These are phyloP conservation scores for Hemiprocne comata DNA, from an alignment of 2,113 vertebrate species.

Conservation along the genomic window DNA sequence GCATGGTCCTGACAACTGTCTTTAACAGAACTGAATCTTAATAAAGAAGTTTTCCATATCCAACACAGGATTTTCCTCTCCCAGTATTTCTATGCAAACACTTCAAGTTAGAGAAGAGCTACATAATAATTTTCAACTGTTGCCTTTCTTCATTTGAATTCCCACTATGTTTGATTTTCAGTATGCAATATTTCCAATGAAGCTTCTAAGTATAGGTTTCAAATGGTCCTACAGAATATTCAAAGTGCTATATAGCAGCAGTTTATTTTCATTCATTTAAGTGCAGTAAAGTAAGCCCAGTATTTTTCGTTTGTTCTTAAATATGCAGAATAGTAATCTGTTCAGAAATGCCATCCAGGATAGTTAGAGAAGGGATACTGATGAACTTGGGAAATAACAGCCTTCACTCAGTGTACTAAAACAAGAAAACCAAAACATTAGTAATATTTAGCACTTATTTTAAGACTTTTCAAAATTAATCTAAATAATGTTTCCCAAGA, in stretches of 20 bases:
- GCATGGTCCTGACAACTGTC: neutral
- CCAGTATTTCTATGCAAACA: neutral
- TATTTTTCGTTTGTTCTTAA: neutral
- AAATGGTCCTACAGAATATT: neutral
- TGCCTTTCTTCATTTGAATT: neutral
- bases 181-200: neutral
- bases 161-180: neutral
- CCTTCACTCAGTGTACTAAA: neutral
- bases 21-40: neutral
- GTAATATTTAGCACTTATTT: neutral
- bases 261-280: neutral
- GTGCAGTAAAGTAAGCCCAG: neutral
- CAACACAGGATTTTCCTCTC: neutral
- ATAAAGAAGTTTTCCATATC: neutral
- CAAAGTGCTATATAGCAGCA: neutral
- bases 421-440: neutral
- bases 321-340: neutral
- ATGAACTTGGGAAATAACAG: neutral
- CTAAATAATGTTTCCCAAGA: neutral
- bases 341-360: neutral
- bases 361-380: neutral
- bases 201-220: neutral
- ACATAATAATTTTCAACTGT: neutral
- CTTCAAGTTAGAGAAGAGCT: neutral
- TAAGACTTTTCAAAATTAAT: neutral